These are phyloP conservation scores for Heteronetta atricapilla DNA, from an alignment of 2,113 vertebrate genomes.

Conservation along the genomic window DNA sequence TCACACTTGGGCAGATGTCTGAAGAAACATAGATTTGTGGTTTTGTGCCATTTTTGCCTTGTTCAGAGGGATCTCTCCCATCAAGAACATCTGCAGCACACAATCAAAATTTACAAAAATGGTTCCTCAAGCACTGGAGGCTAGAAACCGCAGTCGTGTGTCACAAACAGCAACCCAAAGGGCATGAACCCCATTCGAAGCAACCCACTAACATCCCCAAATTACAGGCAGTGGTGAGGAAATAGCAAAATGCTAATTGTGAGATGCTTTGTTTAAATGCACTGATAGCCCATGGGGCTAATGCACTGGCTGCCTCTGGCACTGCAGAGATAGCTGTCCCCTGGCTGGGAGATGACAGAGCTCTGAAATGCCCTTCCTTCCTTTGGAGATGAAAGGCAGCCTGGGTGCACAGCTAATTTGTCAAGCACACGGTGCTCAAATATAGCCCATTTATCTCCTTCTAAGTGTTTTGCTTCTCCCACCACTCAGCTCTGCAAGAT, in stretches of 20 bases:
- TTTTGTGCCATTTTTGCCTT: neutral
- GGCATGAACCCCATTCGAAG: neutral
- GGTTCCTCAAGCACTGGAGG: rapidly evolving
- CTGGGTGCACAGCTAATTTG: constrained; percentile 10
- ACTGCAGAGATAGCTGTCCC: neutral
- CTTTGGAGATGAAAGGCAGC: constrained; percentile 37
- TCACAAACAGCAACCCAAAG: neutral
- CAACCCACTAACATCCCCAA: neutral
- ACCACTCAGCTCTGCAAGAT: constrained; percentile 39
- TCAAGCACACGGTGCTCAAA: constrained; percentile 3
- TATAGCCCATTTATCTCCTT: constrained; percentile 36
- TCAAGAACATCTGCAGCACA: neutral
- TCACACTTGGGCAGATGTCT: neutral
- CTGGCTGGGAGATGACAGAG: constrained; percentile 31
- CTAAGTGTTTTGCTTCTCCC: constrained; percentile 9
- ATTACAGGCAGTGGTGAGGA: neutral
- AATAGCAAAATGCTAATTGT: neutral
- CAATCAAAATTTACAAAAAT: neutral
- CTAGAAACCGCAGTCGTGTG: neutral
- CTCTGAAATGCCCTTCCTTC: constrained; percentile 19
- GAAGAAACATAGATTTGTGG: neutral
- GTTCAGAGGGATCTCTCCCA: neutral
- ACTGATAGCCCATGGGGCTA: neutral
- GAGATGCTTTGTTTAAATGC: neutral
- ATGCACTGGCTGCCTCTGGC: constrained; percentile 12